Percentiles rank a stretch among this genome's conserved stretches.
phyloP scores from a whole-genome alignment of 2,113 vertebrate species.

The Numenius arquata region DNA sequence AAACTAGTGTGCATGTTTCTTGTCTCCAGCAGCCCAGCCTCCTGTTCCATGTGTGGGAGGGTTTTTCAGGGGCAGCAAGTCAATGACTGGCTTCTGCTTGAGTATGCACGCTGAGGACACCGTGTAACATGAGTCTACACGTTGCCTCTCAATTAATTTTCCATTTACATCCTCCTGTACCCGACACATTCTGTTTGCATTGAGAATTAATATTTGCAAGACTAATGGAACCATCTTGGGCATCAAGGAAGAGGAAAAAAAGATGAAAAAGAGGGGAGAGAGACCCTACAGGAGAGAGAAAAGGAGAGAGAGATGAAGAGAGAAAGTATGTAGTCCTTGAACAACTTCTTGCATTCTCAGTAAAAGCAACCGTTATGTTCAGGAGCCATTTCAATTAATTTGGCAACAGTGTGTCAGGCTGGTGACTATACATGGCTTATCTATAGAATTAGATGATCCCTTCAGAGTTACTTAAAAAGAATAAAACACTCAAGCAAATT shows the following conservation, averaged over 20 bases:
- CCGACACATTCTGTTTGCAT: conserved; percentile 63
- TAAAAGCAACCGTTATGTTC: conserved; percentile 17
- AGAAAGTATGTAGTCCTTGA: conserved; percentile 5
- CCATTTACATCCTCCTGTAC: conserved; percentile 49
- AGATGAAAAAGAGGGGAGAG: not conserved
- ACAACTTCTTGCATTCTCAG: not conserved
- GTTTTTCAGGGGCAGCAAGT: not conserved
- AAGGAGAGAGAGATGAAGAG: not conserved
- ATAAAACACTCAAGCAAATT: conserved; percentile 61
- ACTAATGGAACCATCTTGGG: conserved; percentile 60
- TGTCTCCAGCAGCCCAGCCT: not conserved
- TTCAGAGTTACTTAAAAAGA: conserved; percentile 55
- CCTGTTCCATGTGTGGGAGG: not conserved
- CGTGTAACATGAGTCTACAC: not conserved
- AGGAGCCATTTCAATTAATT: conserved; percentile 29
- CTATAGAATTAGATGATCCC: conserved; percentile 46
- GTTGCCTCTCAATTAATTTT: conserved; percentile 64
- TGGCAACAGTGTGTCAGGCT: not conserved
- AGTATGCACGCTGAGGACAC: conserved; percentile 12
- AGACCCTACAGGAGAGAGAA: not conserved
- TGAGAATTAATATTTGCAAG: conserved; percentile 72
- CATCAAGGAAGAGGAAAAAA: conserved; percentile 1
- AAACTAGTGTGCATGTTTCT: not conserved
- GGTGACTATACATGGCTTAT: conserved; percentile 6
- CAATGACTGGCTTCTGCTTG: not conserved